Evolutionary conservation across 1,140 invertebrate species (phyloP).

Genomic region (Schlechtendalia chinensis): DNA sequence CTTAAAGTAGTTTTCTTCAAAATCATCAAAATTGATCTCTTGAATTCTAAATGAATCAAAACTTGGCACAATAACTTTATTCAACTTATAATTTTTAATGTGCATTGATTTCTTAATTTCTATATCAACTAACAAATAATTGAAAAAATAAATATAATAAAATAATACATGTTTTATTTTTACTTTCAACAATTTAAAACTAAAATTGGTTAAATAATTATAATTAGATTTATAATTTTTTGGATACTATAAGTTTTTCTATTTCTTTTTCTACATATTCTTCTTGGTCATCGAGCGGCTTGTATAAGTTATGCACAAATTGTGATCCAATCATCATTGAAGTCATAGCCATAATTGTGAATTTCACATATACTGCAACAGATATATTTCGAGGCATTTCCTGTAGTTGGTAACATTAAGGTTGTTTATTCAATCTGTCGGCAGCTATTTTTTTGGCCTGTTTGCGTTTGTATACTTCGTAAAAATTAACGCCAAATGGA

Average conservation of each 20-base stretch:
- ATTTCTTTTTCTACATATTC: constrained; percentile 36
- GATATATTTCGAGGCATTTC: background rate
- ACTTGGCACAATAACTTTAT: too few species aligned
- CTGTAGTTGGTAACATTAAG: background rate
- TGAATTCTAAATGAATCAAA: too few species aligned
- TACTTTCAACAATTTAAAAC: too few species aligned
- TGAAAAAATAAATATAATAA: too few species aligned
- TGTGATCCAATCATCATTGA: constrained; percentile 38
- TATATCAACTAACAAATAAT: too few species aligned
- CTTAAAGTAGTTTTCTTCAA: too few species aligned
- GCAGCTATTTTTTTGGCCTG: constrained; percentile 34
- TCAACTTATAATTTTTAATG: too few species aligned
- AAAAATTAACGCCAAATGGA: constrained; percentile 41
- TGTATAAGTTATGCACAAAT: constrained; percentile 19
- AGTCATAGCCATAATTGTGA: background rate
- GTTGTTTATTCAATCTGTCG: background rate
- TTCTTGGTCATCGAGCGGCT: constrained; percentile 25
- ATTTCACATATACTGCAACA: constrained; percentile 12
- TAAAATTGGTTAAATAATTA: too few species aligned
- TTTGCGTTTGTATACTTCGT: constrained; percentile 38
- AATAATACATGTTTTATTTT: too few species aligned
- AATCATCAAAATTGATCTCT: too few species aligned
- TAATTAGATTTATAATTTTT: background rate
- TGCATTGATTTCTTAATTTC: too few species aligned
- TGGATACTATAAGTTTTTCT: background rate